Conservation (phyloP, 2,888 invertebrate genomes). For the Polylopha cassiicola region DNA sequence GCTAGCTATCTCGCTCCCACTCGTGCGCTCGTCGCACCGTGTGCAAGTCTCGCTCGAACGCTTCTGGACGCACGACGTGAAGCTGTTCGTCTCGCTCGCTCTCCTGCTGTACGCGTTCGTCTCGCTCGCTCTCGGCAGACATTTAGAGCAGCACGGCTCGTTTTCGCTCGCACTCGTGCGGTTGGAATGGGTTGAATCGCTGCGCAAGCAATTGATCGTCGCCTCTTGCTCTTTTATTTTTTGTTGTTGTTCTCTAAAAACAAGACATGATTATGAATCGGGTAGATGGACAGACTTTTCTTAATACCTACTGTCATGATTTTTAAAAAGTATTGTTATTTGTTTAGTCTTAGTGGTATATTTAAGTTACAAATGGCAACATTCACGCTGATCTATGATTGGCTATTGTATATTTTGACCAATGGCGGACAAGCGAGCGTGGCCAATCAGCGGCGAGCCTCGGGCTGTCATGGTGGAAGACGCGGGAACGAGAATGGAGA, state of each 20-base stretch:
- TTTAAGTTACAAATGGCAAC: too few species aligned
- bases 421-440: too few species aligned
- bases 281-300: neutral
- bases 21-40: conserved; percentile 25
- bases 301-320: neutral
- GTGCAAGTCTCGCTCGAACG: conserved; percentile 23
- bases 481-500: too few species aligned
- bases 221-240: conserved; percentile 45
- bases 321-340: too few species aligned
- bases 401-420: too few species aligned
- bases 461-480: too few species aligned
- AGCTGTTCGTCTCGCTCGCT: conserved; percentile 27
- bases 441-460: too few species aligned
- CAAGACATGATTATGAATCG: neutral
- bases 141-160: conserved; percentile 32
- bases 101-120: neutral
- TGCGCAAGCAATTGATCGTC: conserved; percentile 33
- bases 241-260: conserved; percentile 46
- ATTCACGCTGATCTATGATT: too few species aligned
- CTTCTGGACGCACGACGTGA: conserved; percentile 3
- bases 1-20: conserved; percentile 37
- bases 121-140: conserved; percentile 23
- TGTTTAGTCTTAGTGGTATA: too few species aligned
- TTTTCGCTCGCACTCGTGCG: conserved; percentile 26
- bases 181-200: conserved; percentile 18